Evolutionary conservation across 2,113 vertebrate species (phyloP).

Genomic region (Guaruba guarouba): DNA sequence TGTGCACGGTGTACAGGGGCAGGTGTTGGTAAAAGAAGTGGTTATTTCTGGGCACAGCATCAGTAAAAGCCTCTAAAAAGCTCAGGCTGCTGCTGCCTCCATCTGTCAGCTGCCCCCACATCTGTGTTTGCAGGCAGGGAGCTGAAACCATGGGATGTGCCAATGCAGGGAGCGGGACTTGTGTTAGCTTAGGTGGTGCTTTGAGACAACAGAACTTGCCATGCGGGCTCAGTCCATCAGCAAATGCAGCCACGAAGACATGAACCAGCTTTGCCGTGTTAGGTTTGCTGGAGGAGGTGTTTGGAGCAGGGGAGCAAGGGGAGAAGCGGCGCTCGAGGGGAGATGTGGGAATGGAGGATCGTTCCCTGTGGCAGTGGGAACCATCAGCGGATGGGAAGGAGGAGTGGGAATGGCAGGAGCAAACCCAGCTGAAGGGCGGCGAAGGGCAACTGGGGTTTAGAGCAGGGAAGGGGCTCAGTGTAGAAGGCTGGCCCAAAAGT

Average conservation of each 20-base stretch:
- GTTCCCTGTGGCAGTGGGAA: neutral
- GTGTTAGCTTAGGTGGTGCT: neutral
- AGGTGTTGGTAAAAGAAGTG: neutral
- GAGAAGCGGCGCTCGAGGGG: rapidly evolving
- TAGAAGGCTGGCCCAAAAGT: neutral
- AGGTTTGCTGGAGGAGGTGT: neutral
- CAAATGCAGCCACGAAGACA: neutral
- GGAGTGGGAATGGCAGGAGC: neutral
- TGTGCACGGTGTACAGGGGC: neutral
- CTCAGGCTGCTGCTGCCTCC: neutral
- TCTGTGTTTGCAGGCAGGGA: neutral
- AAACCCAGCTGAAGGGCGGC: neutral
- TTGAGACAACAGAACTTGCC: rapidly evolving
- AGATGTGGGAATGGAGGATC: rapidly evolving
- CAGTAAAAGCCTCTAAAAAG: neutral
- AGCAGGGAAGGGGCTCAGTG: neutral
- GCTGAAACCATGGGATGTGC: neutral
- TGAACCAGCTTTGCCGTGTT: rapidly evolving
- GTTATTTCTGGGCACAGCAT: neutral
- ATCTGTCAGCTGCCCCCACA: neutral
- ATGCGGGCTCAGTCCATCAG: neutral
- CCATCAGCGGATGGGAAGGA: neutral
- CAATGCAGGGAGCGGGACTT: rapidly evolving
- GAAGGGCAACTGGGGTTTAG: neutral
- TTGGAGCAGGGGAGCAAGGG: neutral